Base-by-base conservation (phyloP, 2,888 invertebrate genomes). In the Stenchaetothrips biformis region DNA sequence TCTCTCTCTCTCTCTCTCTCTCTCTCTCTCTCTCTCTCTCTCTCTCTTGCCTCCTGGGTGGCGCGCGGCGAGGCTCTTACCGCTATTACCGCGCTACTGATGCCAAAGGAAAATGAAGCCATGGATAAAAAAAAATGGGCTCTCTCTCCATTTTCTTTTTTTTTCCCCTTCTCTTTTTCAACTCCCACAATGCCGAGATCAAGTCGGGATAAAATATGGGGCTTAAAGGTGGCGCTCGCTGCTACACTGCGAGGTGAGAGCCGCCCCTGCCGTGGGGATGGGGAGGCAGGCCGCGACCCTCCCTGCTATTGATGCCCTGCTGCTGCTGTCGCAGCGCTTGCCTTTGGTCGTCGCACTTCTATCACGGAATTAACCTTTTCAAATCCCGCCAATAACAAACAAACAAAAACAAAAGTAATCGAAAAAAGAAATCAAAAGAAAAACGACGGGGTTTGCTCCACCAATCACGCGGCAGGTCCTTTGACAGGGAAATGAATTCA, bases 161-260 rank as follows among this genome's bases (percentile, higher is more conserved):
- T 11, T 53, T 53, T 11, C 13, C 13, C 53, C 13, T 53, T 18
- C 13, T 53, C 16, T 53, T 18, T 53, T 18, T 53, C 53, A 53
- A 25, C 25, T 7, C 67, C 0, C 25, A 74, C 67, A 74, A 74
- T 74, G 25, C 67, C 25, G 25, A 21, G 67, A 21, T 74, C 67
- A 74, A 74, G 67, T 6, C 67, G 67, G 67, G 25, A 21, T 25
- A 74, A 74, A 74, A 74, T 74, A 74, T 74, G 25, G 25, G 25
- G 67, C 67, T 25, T 25, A 74, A n/a, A 18, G 67, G 62, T 18
- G 59, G 59, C 59, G 18, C 13, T 16, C 59, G 37, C 59, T 6
- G 59, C 59, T 18, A 59, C 59, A 59, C 53, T 53, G 53, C 59
- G 37, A 59, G 59, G 59, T 16, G 18, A 59, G 13, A 7, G 67